phyloP scores from a whole-genome alignment of 2,797 vertebrate genomes.

The Malacoraja senta region DNA sequence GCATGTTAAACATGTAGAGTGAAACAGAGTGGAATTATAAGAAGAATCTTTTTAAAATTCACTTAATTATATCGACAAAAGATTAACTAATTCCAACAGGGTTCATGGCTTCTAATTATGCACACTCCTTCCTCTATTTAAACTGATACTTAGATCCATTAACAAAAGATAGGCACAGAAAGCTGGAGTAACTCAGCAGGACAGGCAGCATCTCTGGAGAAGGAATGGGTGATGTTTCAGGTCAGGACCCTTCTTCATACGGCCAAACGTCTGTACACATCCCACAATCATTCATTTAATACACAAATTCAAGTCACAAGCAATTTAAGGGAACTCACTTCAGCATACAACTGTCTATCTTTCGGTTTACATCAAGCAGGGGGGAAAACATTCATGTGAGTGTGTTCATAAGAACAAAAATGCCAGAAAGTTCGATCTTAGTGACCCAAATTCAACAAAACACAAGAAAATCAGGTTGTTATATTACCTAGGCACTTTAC shows the following conservation, averaged over 20 bases:
- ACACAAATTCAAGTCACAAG: neutral
- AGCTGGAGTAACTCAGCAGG: no score
- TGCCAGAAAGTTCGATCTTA: neutral
- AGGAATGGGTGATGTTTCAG: no score
- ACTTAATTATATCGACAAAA: neutral
- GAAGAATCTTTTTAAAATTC: neutral
- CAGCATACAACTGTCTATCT: neutral
- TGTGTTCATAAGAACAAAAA: neutral
- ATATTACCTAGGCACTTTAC: neutral
- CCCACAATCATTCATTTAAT: neutral
- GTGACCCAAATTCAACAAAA: no score
- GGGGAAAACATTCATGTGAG: neutral
- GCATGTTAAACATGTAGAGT: neutral
- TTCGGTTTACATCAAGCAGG: neutral
- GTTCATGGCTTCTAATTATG: neutral
- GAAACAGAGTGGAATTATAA: neutral
- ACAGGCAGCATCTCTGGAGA: no score
- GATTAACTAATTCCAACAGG: neutral
- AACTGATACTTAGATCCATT: neutral
- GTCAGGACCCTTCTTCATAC: no score
- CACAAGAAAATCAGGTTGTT: neutral
- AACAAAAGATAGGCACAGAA: no score
- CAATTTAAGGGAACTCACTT: neutral
- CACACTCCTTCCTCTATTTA: neutral
- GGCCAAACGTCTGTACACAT: no score